phyloP scores from a whole-genome alignment of 2,888 invertebrate genomes.

The Thera britannica region DNA sequence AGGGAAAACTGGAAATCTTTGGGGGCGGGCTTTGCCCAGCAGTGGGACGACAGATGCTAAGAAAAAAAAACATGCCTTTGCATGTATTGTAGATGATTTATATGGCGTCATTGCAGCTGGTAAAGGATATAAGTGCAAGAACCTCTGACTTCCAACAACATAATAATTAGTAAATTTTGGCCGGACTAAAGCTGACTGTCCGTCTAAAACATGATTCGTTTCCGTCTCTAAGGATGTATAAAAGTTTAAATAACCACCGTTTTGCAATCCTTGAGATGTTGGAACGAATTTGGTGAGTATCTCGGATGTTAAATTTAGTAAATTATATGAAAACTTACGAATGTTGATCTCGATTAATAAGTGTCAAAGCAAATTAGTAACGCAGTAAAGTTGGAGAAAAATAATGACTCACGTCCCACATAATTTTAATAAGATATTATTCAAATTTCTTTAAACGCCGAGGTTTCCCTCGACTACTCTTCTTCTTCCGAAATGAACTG shows the following conservation, averaged over 20 bases:
- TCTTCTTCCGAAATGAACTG: not conserved
- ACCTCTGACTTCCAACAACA: too few species aligned
- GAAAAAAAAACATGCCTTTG: too few species aligned
- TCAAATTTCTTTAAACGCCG: too few species aligned
- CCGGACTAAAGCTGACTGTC: not conserved
- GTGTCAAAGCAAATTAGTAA: constrained; percentile 26
- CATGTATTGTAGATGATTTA: too few species aligned
- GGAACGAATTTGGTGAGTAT: constrained; percentile 26
- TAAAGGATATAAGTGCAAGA: too few species aligned
- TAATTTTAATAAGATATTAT: not conserved
- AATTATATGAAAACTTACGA: constrained; percentile 14
- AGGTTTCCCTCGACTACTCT: too few species aligned
- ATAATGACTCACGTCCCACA: constrained; percentile 2
- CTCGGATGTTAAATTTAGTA: constrained; percentile 24
- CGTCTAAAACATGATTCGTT: not conserved
- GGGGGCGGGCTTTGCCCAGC: too few species aligned
- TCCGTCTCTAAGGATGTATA: constrained; percentile 18
- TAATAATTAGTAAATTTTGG: not conserved
- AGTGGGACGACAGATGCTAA: too few species aligned
- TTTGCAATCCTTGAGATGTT: constrained; percentile 33
- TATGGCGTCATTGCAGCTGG: too few species aligned
- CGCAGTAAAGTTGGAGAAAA: constrained; percentile 9
- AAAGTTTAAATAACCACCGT: constrained; percentile 27
- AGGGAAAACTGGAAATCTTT: too few species aligned
- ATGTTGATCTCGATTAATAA: constrained; percentile 13